These are phyloP conservation scores for Acanthoscelides obtectus DNA, from an alignment of 2,888 invertebrate genomes.

Conservation along the genomic window DNA sequence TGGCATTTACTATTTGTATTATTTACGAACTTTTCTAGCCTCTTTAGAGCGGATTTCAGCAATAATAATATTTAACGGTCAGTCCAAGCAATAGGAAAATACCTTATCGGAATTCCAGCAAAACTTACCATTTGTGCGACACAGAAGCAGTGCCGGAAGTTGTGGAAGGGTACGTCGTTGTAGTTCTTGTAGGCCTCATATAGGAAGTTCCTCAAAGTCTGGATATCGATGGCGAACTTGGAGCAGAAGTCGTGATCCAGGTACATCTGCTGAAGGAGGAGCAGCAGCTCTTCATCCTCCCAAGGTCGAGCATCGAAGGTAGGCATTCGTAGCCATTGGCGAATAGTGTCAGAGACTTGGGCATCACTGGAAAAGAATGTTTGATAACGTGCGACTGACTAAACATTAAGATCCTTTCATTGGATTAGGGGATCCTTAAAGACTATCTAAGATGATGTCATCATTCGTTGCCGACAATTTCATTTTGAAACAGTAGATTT, in stretches of 20 bases:
- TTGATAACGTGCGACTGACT: too few relatives aligned
- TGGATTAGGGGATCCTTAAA: too few relatives aligned
- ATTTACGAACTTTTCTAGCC: too few relatives aligned
- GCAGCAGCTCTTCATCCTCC: constrained; percentile 75
- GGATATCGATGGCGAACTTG: constrained; percentile 70
- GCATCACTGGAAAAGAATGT: constrained; percentile 55
- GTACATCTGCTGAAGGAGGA: constrained; percentile 78
- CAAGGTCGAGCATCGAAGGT: constrained; percentile 79
- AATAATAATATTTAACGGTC: too few relatives aligned
- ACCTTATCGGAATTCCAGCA: too few relatives aligned
- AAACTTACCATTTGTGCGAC: constrained; percentile 77
- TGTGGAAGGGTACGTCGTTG: constrained; percentile 84
- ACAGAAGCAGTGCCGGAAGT: constrained; percentile 83
- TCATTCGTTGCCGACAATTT: too few relatives aligned
- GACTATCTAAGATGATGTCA: too few relatives aligned
- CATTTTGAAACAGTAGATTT: too few relatives aligned
- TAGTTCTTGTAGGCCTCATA: constrained; percentile 76
- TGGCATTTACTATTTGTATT: too few relatives aligned
- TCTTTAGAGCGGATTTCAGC: too few relatives aligned
- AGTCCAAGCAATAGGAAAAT: too few relatives aligned
- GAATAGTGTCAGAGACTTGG: constrained; percentile 58
- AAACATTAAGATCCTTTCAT: too few relatives aligned
- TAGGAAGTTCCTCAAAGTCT: constrained; percentile 64
- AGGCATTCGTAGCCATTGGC: constrained; percentile 61
- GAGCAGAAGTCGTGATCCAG: constrained; percentile 69